Conservation (phyloP, 2,113 vertebrate species). For the Reinhardtius hippoglossoides region DNA sequence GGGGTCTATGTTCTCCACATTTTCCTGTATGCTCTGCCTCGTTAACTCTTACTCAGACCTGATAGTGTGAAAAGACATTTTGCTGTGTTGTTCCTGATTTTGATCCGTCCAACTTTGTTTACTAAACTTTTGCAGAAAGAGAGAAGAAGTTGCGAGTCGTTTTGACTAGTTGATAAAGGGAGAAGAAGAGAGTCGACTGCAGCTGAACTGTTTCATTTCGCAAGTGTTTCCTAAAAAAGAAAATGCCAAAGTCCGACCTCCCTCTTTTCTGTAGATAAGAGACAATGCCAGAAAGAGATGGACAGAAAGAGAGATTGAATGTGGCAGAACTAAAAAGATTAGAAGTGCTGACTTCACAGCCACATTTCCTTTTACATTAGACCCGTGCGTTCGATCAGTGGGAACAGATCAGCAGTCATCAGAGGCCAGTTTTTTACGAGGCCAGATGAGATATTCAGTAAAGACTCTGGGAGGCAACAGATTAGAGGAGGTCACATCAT, state of each 20-base stretch:
- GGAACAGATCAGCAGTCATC: constrained; percentile 52
- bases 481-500: constrained; percentile 81
- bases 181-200: constrained; percentile 29
- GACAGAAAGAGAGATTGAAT: constrained; percentile 19
- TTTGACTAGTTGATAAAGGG: constrained; percentile 25
- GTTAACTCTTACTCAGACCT: constrained; percentile 75
- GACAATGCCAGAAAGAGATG: constrained; percentile 14
- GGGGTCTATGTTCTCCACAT: constrained; percentile 59
- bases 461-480: constrained; percentile 68
- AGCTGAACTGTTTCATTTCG: constrained; percentile 39
- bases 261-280: constrained; percentile 59
- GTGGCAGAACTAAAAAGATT: constrained; percentile 31
- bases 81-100: constrained; percentile 42
- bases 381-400: constrained; percentile 35
- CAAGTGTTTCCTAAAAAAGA: constrained; percentile 32
- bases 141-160: constrained; percentile 26
- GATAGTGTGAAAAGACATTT: constrained; percentile 54
- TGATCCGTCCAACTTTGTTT: constrained; percentile 62
- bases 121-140: constrained; percentile 47
- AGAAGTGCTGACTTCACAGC: constrained; percentile 57
- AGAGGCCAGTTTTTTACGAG: constrained; percentile 48
- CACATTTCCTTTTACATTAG: constrained; percentile 28
- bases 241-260: constrained; percentile 19
- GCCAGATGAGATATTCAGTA: constrained; percentile 50
- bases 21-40: constrained; percentile 66